Evolutionary conservation across 2,113 vertebrate genomes (phyloP).

Genomic region (Mus spicilegus): DNA sequence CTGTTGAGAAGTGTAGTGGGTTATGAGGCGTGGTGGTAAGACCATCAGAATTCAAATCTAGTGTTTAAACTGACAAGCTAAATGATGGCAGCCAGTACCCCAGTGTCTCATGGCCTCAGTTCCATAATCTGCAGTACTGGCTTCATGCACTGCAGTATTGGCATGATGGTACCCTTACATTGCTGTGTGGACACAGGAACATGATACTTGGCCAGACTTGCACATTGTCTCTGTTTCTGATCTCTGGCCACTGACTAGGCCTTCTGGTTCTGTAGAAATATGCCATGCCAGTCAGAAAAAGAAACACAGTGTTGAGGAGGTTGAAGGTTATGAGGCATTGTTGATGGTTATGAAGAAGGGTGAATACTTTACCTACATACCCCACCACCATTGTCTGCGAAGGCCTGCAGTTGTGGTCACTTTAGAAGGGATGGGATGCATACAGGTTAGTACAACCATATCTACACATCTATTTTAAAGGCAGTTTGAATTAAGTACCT

Average conservation of each 20-base stretch:
- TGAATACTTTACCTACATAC: not conserved
- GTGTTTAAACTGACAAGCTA: not conserved
- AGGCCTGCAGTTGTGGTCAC: not conserved
- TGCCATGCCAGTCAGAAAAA: not conserved
- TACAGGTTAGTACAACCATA: not conserved
- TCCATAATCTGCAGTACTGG: no score
- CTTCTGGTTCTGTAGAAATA: not conserved
- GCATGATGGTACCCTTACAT: fast-evolving
- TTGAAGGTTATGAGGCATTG: not conserved
- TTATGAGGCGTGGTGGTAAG: not conserved
- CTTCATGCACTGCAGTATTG: fast-evolving
- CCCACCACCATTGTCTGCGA: not conserved
- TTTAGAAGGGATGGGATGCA: not conserved
- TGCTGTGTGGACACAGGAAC: not conserved
- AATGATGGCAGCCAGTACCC: not conserved
- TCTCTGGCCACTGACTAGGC: not conserved
- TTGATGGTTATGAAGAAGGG: not conserved
- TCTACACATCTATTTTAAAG: not conserved
- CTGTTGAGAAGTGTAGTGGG: not conserved
- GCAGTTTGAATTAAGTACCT: not conserved
- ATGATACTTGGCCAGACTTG: no score
- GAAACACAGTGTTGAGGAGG: not conserved
- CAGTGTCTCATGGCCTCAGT: not conserved
- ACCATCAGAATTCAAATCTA: not conserved
- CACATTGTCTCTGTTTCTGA: not conserved